These are phyloP conservation scores for Molossus alvarezi DNA, from an alignment of 2,797 vertebrate genomes.

Conservation along the genomic window DNA sequence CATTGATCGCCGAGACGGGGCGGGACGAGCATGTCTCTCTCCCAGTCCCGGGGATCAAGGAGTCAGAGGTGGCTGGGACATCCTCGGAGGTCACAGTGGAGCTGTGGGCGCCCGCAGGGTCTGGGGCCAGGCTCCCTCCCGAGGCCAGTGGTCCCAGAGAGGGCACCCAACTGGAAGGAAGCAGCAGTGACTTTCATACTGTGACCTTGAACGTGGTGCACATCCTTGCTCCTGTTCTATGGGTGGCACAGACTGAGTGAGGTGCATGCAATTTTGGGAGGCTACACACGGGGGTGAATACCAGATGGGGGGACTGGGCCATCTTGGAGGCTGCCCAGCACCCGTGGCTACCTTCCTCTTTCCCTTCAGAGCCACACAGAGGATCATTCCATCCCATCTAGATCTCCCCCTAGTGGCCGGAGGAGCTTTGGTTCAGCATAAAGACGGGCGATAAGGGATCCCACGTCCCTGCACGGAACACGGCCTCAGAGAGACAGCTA, in stretches of 20 bases:
- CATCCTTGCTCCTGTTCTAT: fast-evolving
- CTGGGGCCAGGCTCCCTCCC: neutral
- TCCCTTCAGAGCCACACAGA: neutral
- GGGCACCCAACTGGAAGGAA: too few relatives aligned
- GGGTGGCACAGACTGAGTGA: neutral
- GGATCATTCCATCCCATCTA: neutral
- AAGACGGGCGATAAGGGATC: neutral
- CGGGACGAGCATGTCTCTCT: too few relatives aligned
- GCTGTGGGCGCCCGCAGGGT: too few relatives aligned
- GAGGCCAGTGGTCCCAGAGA: fast-evolving
- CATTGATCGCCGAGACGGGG: too few relatives aligned
- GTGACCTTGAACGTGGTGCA: neutral
- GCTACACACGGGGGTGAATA: too few relatives aligned
- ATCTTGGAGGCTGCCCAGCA: neutral
- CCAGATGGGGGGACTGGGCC: neutral
- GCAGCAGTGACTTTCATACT: neutral
- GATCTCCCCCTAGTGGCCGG: neutral
- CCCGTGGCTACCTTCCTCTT: too few relatives aligned
- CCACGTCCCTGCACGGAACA: fast-evolving
- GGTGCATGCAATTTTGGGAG: fast-evolving
- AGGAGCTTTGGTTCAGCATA: neutral
- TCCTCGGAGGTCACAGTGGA: too few relatives aligned
- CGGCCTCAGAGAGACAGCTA: neutral
- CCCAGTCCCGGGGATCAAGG: too few relatives aligned
- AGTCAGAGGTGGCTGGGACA: too few relatives aligned